phyloP scores from a whole-genome alignment of 2,113 vertebrate genomes.

The Puma concolor region DNA sequence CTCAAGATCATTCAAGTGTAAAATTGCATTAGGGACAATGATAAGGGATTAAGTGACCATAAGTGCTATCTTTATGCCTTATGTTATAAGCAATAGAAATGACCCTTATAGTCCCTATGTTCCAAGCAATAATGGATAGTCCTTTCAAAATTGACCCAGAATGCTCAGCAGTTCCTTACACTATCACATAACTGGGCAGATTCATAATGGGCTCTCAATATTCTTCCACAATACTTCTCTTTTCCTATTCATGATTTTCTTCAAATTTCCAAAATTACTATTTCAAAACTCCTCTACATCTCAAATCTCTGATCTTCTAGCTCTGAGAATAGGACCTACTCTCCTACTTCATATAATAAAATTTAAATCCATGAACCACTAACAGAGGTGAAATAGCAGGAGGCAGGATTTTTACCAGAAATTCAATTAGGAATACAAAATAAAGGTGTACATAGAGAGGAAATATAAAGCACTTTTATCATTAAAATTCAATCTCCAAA shows the following conservation, averaged over 20 bases:
- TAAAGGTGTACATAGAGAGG: neutral
- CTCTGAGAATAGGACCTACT: neutral
- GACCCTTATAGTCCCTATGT: conserved; percentile 40
- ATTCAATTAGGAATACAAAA: neutral
- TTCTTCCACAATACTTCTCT: neutral
- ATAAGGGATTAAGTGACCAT: conserved; percentile 68
- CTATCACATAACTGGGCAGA: neutral
- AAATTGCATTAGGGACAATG: conserved; percentile 76
- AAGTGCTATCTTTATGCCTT: conserved; percentile 71
- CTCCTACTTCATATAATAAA: neutral
- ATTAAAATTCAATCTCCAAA: neutral
- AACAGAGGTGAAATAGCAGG: neutral
- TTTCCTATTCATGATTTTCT: neutral
- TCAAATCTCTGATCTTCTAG: neutral
- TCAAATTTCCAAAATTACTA: neutral
- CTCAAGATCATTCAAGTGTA: conserved; percentile 79
- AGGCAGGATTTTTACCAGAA: neutral
- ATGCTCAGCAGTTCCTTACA: conserved; percentile 8
- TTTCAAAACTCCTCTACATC: neutral
- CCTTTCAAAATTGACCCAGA: neutral
- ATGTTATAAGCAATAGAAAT: conserved; percentile 72
- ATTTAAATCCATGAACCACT: neutral
- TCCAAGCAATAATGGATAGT: neutral
- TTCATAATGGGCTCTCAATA: neutral
- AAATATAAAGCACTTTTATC: neutral